Evolutionary conservation across 2,113 vertebrate species (phyloP), one percentile per base, ranked within the genome.

Genomic region (Rostratula benghalensis): DNA sequence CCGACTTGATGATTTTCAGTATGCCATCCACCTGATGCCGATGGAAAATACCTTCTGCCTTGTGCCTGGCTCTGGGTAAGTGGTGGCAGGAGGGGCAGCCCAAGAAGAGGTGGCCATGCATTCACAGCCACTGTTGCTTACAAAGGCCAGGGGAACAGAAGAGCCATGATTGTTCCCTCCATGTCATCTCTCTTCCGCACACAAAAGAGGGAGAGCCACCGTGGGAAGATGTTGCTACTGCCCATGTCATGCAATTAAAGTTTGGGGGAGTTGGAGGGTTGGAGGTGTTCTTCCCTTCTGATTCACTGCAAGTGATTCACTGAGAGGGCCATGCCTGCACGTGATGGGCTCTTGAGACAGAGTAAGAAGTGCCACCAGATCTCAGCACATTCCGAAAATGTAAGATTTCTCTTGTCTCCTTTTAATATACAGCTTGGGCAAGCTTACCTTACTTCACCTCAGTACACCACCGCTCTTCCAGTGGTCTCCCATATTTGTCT

Each of bases 101-200:
- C 0, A 0, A 43, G 74, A 56, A 60, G 73, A 64, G 23, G 7
- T 28, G 59, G 8, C 6, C 3, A 1, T 28, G 22, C 0, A 0
- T 22, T 35, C 25, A 11, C 39, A 90, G 54, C 13, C 31, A 18
- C 31, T 65, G 21, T 39, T 1, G 1, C 28, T 57, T 60, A 13
- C 30, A 10, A 3, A 48, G 35, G 16, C 18, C 21, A 19, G 1
- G 15, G 28, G 43, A 20, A 30, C 0, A 2, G n/a, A 91, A 59
- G 12, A 41, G 28, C 6, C 2, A 6, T 21, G 39, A 21, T 57
- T 16, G 8, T 10, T 83, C 7, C 18, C 19, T 45, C 46, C 1
- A 0, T n/a, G 19, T n/a, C 41, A 41, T 33, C 17, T 86, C 41
- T 73, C 30, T 51, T 79, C 33, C 33, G 74, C 20, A 28, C 21